phyloP scores from a whole-genome alignment of 2,888 invertebrate genomes.

The Cylindroiulus punctatus region DNA sequence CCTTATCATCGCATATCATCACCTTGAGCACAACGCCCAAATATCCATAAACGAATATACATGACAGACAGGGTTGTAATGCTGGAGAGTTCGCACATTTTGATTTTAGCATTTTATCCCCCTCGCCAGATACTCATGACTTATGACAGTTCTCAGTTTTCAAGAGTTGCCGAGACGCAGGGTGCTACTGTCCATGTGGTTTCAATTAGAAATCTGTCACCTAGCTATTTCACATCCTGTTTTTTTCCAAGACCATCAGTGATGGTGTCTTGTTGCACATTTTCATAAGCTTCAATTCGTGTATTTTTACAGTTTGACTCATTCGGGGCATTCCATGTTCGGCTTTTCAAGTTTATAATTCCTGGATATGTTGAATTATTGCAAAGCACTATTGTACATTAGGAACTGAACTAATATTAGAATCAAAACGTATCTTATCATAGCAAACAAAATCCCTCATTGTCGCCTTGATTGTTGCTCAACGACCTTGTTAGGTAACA shows the following conservation, averaged over 20 bases:
- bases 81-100: neutral
- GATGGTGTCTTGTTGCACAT: neutral
- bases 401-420: neutral
- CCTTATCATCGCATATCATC: neutral
- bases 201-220: neutral
- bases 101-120: neutral
- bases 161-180: too few species aligned
- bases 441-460: neutral
- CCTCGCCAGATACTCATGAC: neutral
- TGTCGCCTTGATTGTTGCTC: neutral
- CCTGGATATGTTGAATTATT: neutral
- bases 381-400: too few species aligned
- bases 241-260: neutral
- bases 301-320: too few species aligned
- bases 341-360: neutral
- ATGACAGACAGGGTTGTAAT: neutral
- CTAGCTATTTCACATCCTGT: neutral
- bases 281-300: neutral
- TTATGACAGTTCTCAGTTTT: neutral
- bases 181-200: neutral
- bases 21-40: slow-evolving; percentile 18
- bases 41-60: neutral
- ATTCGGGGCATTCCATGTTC: neutral
- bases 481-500: neutral
- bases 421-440: neutral